Evolutionary conservation across 2,113 vertebrate species (phyloP).

Genomic region (Chrysochloris asiatica): DNA sequence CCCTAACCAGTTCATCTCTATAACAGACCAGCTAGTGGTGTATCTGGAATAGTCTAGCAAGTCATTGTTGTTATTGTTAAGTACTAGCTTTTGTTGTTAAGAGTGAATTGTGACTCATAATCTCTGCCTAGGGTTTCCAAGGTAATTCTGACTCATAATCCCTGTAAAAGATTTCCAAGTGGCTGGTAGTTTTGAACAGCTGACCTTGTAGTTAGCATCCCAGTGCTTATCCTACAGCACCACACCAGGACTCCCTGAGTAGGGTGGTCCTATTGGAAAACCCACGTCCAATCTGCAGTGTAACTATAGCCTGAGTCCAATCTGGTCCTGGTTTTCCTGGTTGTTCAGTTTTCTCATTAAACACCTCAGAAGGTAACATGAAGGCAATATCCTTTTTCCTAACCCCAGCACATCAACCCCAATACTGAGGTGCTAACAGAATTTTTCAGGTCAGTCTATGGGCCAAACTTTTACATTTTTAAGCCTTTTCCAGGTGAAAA

Average conservation of each 20-base stretch:
- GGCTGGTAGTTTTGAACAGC: too few species aligned
- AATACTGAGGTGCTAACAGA: not conserved
- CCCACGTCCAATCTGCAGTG: not conserved
- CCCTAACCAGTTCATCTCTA: not conserved
- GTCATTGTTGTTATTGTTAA: too few species aligned
- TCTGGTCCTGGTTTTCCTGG: not conserved
- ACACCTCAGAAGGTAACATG: not conserved
- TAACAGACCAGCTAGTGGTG: not conserved
- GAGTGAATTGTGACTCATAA: too few species aligned
- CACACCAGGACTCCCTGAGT: too few species aligned
- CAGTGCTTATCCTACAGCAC: too few species aligned
- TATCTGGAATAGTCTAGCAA: not conserved
- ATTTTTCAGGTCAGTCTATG: not conserved
- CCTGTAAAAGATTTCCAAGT: too few species aligned
- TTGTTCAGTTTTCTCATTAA: not conserved
- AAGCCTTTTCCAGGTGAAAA: not conserved
- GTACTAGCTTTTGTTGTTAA: too few species aligned
- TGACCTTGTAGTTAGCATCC: too few species aligned
- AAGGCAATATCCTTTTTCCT: not conserved
- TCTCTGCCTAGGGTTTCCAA: too few species aligned
- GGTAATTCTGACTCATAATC: too few species aligned
- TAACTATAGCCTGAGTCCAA: not conserved
- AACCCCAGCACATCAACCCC: not conserved
- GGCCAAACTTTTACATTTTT: not conserved
- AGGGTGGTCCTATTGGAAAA: not conserved